Conservation (phyloP, 2,888 invertebrate genomes). For the Nomada fabriciana region DNA sequence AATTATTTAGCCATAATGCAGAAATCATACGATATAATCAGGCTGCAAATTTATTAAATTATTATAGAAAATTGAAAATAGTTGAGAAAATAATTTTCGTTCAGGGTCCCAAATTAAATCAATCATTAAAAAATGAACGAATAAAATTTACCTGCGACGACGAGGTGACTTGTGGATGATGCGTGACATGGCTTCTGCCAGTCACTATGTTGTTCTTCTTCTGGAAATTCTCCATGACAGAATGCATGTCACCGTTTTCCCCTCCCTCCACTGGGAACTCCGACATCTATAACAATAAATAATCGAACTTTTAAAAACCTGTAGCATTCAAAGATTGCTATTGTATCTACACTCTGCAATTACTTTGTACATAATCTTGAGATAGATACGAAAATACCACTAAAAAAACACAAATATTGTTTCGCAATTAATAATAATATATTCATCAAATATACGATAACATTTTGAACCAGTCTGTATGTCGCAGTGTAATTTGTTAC, state of each 20-base stretch:
- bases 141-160: constrained; percentile 86
- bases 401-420: neutral
- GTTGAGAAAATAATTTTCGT: too few species aligned
- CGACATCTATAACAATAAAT: constrained; percentile 83
- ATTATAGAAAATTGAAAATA: too few species aligned
- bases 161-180: constrained; percentile 86
- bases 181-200: constrained; percentile 77
- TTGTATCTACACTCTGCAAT: too few species aligned
- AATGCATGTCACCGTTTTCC: constrained; percentile 87
- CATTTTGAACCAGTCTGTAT: neutral
- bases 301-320: neutral
- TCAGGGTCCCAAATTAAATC: too few species aligned
- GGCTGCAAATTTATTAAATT: too few species aligned
- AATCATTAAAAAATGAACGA: neutral
- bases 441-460: neutral
- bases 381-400: neutral
- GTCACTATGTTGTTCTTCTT: constrained; percentile 86
- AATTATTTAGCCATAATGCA: neutral
- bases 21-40: too few species aligned
- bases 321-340: too few species aligned
- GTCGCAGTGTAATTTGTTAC: constrained; percentile 6
- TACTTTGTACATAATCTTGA: too few species aligned
- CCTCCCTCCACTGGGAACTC: constrained; percentile 87
- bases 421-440: neutral
- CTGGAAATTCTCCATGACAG: constrained; percentile 90